phyloP scores from a whole-genome alignment of 2,888 invertebrate genomes.

The Dastarcus helophoroides region DNA sequence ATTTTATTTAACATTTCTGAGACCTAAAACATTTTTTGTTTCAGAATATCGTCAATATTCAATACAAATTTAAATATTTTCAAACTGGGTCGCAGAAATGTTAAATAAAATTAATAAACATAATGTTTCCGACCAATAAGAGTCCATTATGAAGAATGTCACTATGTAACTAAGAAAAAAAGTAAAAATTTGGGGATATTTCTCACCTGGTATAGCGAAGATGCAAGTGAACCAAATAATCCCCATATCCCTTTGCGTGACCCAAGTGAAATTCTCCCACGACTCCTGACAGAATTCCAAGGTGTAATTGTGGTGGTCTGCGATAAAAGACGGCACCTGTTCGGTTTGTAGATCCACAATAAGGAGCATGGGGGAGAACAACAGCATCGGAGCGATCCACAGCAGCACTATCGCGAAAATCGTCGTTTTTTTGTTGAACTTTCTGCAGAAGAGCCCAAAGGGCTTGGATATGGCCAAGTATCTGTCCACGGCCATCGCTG shows the following conservation, averaged over 20 bases:
- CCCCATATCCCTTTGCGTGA: constrained; percentile 50
- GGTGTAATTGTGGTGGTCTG: constrained; percentile 11
- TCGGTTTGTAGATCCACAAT: constrained; percentile 22
- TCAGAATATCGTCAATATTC: too few species aligned
- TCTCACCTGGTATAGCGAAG: constrained; percentile 61
- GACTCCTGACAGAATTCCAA: constrained; percentile 46
- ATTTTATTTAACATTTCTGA: too few species aligned
- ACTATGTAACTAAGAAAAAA: too few species aligned
- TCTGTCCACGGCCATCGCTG: constrained; percentile 66
- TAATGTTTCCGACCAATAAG: too few species aligned
- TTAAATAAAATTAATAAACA: too few species aligned
- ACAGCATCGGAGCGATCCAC: constrained; percentile 54
- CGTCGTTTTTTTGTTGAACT: constrained; percentile 57
- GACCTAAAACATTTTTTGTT: too few species aligned
- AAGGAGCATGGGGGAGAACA: constrained; percentile 56
- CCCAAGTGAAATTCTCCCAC: constrained; percentile 42
- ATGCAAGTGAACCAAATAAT: constrained; percentile 61
- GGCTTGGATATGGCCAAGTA: constrained; percentile 66
- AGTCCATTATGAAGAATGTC: too few species aligned
- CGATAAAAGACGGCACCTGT: constrained; percentile 7
- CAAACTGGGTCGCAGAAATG: too few species aligned
- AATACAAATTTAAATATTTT: too few species aligned
- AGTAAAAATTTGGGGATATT: background rate
- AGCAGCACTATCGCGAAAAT: constrained; percentile 49
- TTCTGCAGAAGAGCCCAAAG: constrained; percentile 56